These are phyloP conservation scores for Aromia moschata DNA, from an alignment of 2,888 invertebrate genomes.

Conservation along the genomic window DNA sequence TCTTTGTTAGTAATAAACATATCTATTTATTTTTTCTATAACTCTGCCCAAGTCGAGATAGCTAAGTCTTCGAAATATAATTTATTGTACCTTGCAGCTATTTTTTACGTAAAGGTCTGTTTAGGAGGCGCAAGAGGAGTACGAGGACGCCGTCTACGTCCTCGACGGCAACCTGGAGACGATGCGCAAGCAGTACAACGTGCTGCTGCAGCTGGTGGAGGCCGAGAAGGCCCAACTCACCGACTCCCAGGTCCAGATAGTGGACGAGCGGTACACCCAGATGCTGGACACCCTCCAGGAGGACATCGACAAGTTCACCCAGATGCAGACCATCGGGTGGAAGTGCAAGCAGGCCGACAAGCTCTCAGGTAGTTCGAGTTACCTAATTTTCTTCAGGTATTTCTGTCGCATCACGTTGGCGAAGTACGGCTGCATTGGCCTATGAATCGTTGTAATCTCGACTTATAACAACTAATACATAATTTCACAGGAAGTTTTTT, in stretches of 20 bases:
- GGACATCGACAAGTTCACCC: slow-evolving; percentile 44
- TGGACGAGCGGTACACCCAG: slow-evolving; percentile 41
- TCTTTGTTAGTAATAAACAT: no score
- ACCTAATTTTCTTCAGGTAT: slow-evolving; percentile 23
- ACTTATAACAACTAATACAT: no score
- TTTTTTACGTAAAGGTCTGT: neutral
- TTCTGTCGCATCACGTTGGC: slow-evolving; percentile 25
- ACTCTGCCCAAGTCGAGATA: no score
- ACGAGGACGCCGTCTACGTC: slow-evolving; percentile 43
- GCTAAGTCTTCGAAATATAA: no score
- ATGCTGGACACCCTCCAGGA: slow-evolving; percentile 45
- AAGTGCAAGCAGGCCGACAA: slow-evolving; percentile 42
- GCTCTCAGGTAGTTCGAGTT: slow-evolving; percentile 41
- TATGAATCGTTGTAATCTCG: neutral
- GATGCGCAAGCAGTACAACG: slow-evolving; percentile 44
- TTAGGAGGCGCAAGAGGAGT: slow-evolving; percentile 50
- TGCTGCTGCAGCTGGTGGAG: slow-evolving; percentile 47
- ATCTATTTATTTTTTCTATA: neutral
- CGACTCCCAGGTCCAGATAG: slow-evolving; percentile 43
- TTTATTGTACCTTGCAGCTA: no score
- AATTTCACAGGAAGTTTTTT: no score
- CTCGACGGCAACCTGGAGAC: slow-evolving; percentile 47
- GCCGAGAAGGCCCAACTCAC: slow-evolving; percentile 44
- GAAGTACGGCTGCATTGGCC: slow-evolving; percentile 27
- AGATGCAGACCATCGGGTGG: slow-evolving; percentile 48